Evolutionary conservation across 2,888 invertebrate species (phyloP).

Genomic region (Bellardia bayeri): DNA sequence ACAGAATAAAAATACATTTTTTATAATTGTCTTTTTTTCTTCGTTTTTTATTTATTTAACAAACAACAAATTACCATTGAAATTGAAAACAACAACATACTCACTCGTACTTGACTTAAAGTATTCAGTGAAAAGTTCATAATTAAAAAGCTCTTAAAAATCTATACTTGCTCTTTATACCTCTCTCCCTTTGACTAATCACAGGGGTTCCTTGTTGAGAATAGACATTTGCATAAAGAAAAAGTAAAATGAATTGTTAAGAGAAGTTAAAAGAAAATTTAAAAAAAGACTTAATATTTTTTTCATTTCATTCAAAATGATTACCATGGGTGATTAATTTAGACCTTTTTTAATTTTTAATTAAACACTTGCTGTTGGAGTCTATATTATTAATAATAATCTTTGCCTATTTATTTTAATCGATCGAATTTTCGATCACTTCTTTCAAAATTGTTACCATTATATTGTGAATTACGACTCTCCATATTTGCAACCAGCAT

Average conservation of each 20-base stretch:
- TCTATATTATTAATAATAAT: too few species aligned
- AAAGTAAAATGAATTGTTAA: not conserved
- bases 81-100: conserved; percentile 19
- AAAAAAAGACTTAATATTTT: conserved; percentile 32
- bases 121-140: conserved; percentile 63
- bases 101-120: conserved; percentile 52
- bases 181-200: not conserved
- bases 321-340: too few species aligned
- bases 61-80: conserved; percentile 42
- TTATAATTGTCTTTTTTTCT: not conserved
- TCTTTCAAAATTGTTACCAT: too few species aligned
- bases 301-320: too few species aligned
- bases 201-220: not conserved
- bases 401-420: too few species aligned
- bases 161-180: not conserved
- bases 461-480: too few species aligned
- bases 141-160: conserved; percentile 65
- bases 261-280: too few species aligned
- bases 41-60: conserved; percentile 3
- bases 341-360: too few species aligned
- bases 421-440: too few species aligned
- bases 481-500: too few species aligned
- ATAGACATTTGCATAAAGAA: conserved; percentile 15
- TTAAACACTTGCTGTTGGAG: too few species aligned
- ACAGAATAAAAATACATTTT: conserved; percentile 11